Evolutionary conservation across 2,797 vertebrate species (phyloP), one percentile per base, ranked within the genome.

Genomic region (Sciaenops ocellatus): DNA sequence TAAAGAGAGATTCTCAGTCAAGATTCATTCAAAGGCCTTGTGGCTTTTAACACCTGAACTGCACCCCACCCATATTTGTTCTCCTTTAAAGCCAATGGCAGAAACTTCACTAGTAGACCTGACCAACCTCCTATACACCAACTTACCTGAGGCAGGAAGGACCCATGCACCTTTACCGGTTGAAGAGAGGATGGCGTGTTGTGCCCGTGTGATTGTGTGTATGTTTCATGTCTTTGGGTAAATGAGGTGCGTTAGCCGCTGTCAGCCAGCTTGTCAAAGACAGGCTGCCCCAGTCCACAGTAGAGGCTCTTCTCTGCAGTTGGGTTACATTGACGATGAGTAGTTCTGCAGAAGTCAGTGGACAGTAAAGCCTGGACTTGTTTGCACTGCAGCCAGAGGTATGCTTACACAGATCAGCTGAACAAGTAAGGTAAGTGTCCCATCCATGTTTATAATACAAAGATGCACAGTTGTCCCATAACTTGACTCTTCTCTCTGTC

Each of bases 301-400:
- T 98, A 95, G 97, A 98, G 96, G 96, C 94, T 97, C 97, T 95
- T 96, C 97, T 96, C 97, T 96, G 97, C 98, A 97, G 96, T 99
- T 97, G 97, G 91, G 95, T 98, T 97, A 96, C 98, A 97, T 97
- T 99, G 98, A 97, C 97, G 98, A 99, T 98, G 97, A 97, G 94
- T 99, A 99, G 98, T 99, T 96, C 98, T 97, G 96, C 97, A 98
- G 98, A 97, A 96, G 97, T 97, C 97, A 98, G 97, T 99, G 98
- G 98, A 99, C 97, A 97, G 96, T 99, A 98, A 97, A 98, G 98
- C 97, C 98, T 97, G 98, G 98, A 99, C 97, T 97, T 99, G 97
- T 97, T 97, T 97, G 96, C 97, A 91, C 97, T 97, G 95, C 97
- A 94, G 97, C 97, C 94, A 97, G 97, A 99, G 97, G 96, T 98